Base-by-base conservation (phyloP, 2,888 invertebrate species). In the Siphlonurus alternatus region DNA sequence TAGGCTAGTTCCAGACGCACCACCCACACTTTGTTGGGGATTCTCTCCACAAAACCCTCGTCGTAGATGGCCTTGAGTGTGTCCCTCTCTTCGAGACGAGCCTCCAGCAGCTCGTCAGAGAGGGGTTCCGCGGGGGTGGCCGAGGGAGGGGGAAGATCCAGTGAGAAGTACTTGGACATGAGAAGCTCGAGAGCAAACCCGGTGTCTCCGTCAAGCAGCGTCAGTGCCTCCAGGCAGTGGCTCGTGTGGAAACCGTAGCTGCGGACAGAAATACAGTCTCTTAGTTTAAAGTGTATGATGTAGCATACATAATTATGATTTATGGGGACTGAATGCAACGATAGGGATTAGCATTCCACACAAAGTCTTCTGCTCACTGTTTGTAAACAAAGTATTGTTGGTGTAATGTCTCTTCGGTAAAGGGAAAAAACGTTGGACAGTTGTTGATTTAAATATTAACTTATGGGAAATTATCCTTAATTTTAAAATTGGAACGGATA, bases 1-100 rank as follows among this genome's bases (percentile, higher is more conserved):
- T 70, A 71, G n/a, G 69, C 70, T n/a, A 71, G 65, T n/a, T 83
- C 80, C 64, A 89, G 75, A 70, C 81, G 82, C 0, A 90, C 76
- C 67, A 78, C 81, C 90, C 90, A 91, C 20, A 89, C 80, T 51
- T 73, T 71, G 75, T 88, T 83, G 63, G 79, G 78, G 64, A 88
- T 85, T 72, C 85, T 87, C 66, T 85, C 84, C 70, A 77, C 79
- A 72, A 87, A 89, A 25, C 79, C 78, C 25, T 79, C 76, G 66
- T 87, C 89, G 70, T 89, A 91, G 67, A 90, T 90, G 19, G 89
- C 88, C 74, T 87, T 83, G 38, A 91, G 74, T 0, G 86, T 87
- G 67, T 83, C 83, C 73, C 83, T 84, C 71, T 91, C 90, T 64
- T 89, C 89, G 10, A 75, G 75, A 66, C 84, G 79, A 76, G 84